A percentile compares a stretch with the other conserved stretches of the same genome.
Conservation (phyloP, 2,888 invertebrate species). For the Lepetodrilus schrolli region DNA sequence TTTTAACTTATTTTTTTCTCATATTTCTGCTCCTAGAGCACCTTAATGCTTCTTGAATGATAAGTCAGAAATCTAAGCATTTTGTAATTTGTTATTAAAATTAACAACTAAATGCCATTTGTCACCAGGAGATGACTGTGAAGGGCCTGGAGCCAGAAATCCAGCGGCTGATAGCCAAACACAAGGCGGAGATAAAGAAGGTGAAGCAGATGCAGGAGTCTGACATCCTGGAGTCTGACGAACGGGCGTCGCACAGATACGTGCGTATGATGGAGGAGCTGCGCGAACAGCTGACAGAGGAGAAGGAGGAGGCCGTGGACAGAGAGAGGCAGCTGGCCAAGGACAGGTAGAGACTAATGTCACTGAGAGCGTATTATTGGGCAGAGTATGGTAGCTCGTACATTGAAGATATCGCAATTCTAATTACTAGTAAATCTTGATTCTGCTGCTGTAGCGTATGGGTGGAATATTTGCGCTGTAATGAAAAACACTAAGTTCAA, state of each 20-base stretch:
- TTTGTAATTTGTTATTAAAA: neutral
- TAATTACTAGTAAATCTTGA: too few relatives aligned
- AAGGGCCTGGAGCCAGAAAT: constrained; percentile 76
- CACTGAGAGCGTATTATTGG: too few relatives aligned
- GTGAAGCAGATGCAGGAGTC: constrained; percentile 74
- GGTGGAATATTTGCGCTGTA: too few relatives aligned
- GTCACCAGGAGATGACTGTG: constrained; percentile 75
- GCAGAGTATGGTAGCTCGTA: too few relatives aligned
- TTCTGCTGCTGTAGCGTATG: too few relatives aligned
- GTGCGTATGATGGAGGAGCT: constrained; percentile 75
- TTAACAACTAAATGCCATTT: too few relatives aligned
- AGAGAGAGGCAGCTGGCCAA: constrained; percentile 74
- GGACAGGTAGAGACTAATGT: constrained; percentile 72
- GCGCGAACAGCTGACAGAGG: constrained; percentile 73
- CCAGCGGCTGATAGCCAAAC: constrained; percentile 75
- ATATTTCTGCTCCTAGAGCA: too few relatives aligned
- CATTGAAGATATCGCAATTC: too few relatives aligned
- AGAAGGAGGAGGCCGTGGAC: constrained; percentile 74
- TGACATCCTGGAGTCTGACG: constrained; percentile 74
- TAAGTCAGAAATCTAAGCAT: too few relatives aligned
- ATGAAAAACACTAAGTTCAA: too few relatives aligned
- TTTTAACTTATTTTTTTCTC: too few relatives aligned
- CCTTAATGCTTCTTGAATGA: too few relatives aligned
- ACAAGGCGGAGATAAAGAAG: constrained; percentile 74
- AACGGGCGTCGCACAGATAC: constrained; percentile 73